Evolutionary conservation across 2,888 invertebrate species (phyloP).

Genomic region (Mythimna albipuncta): DNA sequence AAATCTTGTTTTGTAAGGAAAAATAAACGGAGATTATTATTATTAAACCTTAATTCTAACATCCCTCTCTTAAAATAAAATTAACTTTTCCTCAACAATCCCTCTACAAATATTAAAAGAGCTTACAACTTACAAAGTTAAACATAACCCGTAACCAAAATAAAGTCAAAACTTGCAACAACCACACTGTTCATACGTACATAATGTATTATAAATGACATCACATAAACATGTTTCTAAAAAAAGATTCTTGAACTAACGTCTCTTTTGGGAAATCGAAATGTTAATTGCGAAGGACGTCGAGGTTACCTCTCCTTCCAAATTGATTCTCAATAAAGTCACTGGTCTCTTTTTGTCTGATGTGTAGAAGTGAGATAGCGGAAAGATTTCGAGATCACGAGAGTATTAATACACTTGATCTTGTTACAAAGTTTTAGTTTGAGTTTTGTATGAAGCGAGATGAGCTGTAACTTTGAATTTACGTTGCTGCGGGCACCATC

Average conservation of each 20-base stretch:
- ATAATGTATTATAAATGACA: neutral
- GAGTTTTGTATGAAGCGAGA: constrained; percentile 33
- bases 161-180: neutral
- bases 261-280: constrained; percentile 31
- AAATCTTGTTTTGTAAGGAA: too few relatives aligned
- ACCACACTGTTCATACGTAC: neutral
- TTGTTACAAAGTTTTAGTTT: constrained; percentile 54
- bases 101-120: constrained; percentile 17
- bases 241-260: constrained; percentile 11
- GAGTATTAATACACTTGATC: constrained; percentile 58
- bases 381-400: constrained; percentile 41
- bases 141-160: constrained; percentile 15
- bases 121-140: constrained; percentile 3
- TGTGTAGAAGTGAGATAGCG: constrained; percentile 40
- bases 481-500: constrained; percentile 14
- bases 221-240: constrained; percentile 14
- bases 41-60: neutral
- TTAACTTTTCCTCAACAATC: constrained; percentile 9
- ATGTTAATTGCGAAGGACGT: constrained; percentile 45
- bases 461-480: constrained; percentile 20
- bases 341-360: constrained; percentile 46
- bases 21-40: too few relatives aligned
- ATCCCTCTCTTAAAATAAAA: neutral
- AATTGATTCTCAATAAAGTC: constrained; percentile 65
- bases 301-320: constrained; percentile 45